These are phyloP conservation scores for Caenorhabditis panamensis DNA, from an alignment of 2,888 invertebrate genomes.

Conservation along the genomic window DNA sequence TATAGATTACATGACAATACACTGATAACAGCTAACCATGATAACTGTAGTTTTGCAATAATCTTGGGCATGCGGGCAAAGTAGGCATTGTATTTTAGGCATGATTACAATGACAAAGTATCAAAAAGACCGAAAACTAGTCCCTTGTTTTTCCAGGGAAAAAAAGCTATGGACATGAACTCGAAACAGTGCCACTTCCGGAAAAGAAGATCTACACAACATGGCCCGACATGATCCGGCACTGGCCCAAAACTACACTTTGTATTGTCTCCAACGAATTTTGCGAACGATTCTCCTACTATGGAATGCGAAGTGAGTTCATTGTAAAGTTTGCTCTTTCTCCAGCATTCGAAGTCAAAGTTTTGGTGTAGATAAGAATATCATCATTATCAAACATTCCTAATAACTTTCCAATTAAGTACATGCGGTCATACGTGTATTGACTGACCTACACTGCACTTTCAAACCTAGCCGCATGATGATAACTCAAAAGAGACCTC, in stretches of 20 bases:
- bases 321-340: conserved; percentile 6
- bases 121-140: not conserved
- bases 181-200: conserved; percentile 57
- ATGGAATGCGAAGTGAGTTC: conserved; percentile 92
- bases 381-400: not conserved
- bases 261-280: conserved; percentile 95
- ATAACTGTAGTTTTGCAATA: not conserved
- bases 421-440: conserved; percentile 19
- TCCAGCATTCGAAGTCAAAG: not conserved
- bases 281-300: conserved; percentile 96
- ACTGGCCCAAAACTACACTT: conserved; percentile 80
- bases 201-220: conserved; percentile 69
- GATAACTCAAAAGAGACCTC: no score
- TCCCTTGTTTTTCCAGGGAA: conserved; percentile 25
- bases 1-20: conserved; percentile 17
- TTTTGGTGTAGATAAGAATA: not conserved
- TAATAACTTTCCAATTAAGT: not conserved
- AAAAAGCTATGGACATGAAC: conserved; percentile 50
- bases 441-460: conserved; percentile 1
- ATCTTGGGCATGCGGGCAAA: not conserved
- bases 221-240: conserved; percentile 73
- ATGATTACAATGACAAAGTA: not conserved
- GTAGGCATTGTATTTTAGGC: not conserved
- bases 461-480: conserved; percentile 1
- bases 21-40: not conserved